A percentile compares a stretch with the other conserved stretches of the same genome.
Conservation (phyloP, 2,113 vertebrate species). For the Poeciliopsis turrubarensis region DNA sequence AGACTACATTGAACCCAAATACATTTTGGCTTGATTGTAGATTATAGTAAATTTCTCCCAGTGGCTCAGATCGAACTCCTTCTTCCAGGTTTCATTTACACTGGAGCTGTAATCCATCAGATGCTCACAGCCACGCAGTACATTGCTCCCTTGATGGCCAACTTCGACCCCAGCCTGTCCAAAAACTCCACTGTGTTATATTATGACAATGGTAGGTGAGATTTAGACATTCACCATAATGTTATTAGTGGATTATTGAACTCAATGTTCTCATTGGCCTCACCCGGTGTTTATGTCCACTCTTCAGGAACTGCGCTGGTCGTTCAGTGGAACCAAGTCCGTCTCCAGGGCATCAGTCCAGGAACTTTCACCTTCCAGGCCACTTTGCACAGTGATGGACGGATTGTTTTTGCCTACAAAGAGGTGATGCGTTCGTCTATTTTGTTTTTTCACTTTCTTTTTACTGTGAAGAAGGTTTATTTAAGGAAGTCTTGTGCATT, state of each 20-base stretch:
- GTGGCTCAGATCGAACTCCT: not conserved
- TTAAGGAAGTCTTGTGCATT: constrained; percentile 15
- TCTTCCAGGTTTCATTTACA: constrained; percentile 92
- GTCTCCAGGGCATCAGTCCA: constrained; percentile 87
- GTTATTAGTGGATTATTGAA: not conserved
- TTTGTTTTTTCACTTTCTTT: not conserved
- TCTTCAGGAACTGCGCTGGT: constrained; percentile 87
- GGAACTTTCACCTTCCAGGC: constrained; percentile 95
- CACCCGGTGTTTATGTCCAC: not conserved
- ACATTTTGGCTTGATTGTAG: too few species aligned
- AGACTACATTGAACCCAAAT: too few species aligned
- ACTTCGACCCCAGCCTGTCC: constrained; percentile 92
- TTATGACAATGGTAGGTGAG: constrained; percentile 90
- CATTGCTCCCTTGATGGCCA: constrained; percentile 95
- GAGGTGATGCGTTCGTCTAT: constrained; percentile 80
- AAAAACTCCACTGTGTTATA: constrained; percentile 92
- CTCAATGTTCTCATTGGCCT: not conserved
- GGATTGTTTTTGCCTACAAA: constrained; percentile 94
- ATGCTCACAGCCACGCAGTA: constrained; percentile 97
- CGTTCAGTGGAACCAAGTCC: constrained; percentile 92
- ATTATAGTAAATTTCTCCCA: too few species aligned
- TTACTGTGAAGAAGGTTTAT: fast-evolving
- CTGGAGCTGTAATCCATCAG: constrained; percentile 90
- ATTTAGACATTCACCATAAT: not conserved
- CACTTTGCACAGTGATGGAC: constrained; percentile 88